These are phyloP conservation scores for Gryllus bimaculatus DNA, from an alignment of 1,140 invertebrate genomes.

Conservation along the genomic window DNA sequence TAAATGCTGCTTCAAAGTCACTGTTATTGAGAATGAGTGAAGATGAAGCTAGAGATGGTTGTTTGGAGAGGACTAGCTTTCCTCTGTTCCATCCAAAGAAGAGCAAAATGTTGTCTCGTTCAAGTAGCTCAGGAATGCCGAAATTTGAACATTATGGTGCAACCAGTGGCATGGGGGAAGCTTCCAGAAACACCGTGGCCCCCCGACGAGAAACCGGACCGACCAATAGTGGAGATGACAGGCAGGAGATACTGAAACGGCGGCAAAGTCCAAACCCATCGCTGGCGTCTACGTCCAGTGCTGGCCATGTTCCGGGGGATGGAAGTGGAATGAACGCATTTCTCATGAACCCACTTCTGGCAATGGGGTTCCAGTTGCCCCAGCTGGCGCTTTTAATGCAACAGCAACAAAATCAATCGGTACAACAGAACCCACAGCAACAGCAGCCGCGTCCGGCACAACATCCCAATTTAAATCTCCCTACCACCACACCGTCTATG, in stretches of 20 bases:
- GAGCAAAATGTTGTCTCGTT: slow-evolving; percentile 12
- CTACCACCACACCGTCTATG: slow-evolving; percentile 8
- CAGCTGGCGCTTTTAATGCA: slow-evolving; percentile 17
- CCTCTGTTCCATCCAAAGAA: slow-evolving; percentile 19
- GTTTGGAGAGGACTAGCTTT: slow-evolving; percentile 17
- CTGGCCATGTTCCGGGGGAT: not conserved
- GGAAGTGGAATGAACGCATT: not conserved
- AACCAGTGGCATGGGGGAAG: not conserved
- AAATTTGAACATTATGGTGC: no score
- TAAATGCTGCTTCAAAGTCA: not conserved
- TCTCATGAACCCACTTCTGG: slow-evolving; percentile 15
- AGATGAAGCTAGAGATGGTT: slow-evolving; percentile 11
- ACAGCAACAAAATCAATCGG: slow-evolving; percentile 6
- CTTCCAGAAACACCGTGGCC: not conserved
- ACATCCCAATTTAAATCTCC: slow-evolving; percentile 1
- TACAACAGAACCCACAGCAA: slow-evolving; percentile 16
- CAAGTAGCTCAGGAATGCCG: not conserved
- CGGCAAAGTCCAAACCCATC: not conserved
- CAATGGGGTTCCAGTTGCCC: slow-evolving; percentile 18
- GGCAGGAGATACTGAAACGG: slow-evolving; percentile 7
- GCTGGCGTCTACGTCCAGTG: not conserved
- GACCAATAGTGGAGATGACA: not conserved
- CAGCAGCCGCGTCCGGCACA: slow-evolving; percentile 8
- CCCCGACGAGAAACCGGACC: not conserved
- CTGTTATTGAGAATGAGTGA: slow-evolving; percentile 17